Percentiles rank a stretch among this genome's conserved stretches.
Conservation (phyloP, 2,113 vertebrate genomes). For the Regulus satrapa region DNA sequence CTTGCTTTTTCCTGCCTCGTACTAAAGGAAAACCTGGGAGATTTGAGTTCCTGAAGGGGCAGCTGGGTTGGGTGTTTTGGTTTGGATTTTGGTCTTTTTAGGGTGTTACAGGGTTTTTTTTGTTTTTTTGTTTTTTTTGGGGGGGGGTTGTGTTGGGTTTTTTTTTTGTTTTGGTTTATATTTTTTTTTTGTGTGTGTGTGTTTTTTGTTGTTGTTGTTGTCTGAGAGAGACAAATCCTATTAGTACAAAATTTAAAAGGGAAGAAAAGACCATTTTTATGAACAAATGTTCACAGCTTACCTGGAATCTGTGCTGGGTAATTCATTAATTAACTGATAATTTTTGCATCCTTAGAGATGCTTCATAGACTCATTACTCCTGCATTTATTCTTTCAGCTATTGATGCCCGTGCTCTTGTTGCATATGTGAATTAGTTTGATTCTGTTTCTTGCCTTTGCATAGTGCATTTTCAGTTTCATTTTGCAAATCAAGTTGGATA, state of each 20-base stretch:
- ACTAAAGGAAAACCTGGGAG: background rate
- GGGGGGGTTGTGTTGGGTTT: too few species aligned
- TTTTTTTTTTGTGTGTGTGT: too few species aligned
- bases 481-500: background rate
- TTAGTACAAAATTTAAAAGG: background rate
- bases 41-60: background rate
- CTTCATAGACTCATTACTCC: background rate
- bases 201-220: background rate
- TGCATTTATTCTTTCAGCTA: background rate
- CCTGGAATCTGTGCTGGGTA: background rate
- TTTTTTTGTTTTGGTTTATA: too few species aligned
- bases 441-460: background rate
- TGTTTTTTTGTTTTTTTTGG: too few species aligned
- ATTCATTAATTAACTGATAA: background rate
- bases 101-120: accelerated
- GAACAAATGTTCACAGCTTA: background rate
- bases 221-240: background rate
- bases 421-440: background rate
- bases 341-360: background rate
- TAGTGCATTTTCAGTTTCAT: background rate
- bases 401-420: background rate
- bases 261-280: background rate
- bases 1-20: background rate
- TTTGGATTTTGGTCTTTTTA: background rate
- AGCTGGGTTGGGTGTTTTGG: background rate